Base-by-base conservation (phyloP, 2,797 vertebrate genomes). In the Melanotaenia pygmaea region DNA sequence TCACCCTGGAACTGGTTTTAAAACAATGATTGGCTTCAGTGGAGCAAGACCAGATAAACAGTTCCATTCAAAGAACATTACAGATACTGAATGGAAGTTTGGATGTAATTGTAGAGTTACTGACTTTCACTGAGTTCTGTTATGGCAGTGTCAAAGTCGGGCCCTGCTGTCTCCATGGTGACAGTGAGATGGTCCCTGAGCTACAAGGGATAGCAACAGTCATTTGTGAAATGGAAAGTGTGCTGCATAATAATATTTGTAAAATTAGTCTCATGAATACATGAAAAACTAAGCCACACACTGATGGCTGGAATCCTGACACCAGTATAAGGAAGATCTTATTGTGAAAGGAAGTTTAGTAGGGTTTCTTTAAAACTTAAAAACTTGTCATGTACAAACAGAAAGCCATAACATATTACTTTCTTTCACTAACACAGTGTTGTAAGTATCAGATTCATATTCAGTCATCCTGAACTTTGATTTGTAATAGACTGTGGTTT, bases 41-140 rank as follows among this genome's bases (percentile, higher is more conserved):
- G 90, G 88, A 93, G 91, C 90, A 68, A 54, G 70, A 90, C 89
- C 86, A 91, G 91, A 90, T 92, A 92, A 93, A 93, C 90, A 88
- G 58, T 77, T 86, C 78, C 77, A 83, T 90, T 90, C 81, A 83
- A 26, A 79, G 57, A 80, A 83, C 81, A 84, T 82, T 81, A 64
- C 67, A 85, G 85, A 86, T 83, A 89, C 80, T 67, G 86, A 91
- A 83, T 78, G 79, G 74, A 90, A 86, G 90, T 91, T 89, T 77
- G 87, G 79, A 80, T 80, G 83, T 80, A 81, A 90, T 86, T 83
- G 82, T 81, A 61, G 82, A 87, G 88, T 86, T 84, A 71, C 81
- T 40, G 87, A 80, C 67, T 88, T 85, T 74, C 76, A 76, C 64
- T 60, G 61, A 81, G 87, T 77, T 80, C 82, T 76, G 77, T 79